Evolutionary conservation across 2,797 vertebrate species (phyloP), one percentile per base, ranked within the genome.

Genomic region (Arnoldichthys spilopterus): DNA sequence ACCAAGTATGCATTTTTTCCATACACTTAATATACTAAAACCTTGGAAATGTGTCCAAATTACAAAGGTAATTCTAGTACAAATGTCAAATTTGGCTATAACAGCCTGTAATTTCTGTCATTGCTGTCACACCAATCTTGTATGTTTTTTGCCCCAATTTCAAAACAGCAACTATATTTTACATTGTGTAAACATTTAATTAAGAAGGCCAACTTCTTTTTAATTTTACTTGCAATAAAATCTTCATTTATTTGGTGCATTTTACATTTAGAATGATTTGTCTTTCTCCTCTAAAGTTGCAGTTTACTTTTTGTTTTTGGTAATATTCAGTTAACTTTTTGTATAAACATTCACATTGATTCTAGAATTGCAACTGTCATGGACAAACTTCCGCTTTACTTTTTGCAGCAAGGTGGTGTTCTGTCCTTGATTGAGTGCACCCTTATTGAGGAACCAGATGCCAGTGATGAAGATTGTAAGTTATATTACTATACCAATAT

Each of bases 341-440:
- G 51, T 22, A 32, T 56, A 9, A 4, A 37, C 40, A 13, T 51
- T 20, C 24, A 61, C 32, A 30, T 2, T 74, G 15, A 34, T 67
- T 9, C 1, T 22, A 70, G 26, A 47, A 58, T 6, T 24, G 18
- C 49, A 37, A 59, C 28, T 13, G 4, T 61, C 58, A 61, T 32
- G 13, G 28, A 61, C 13, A 18, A 30, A 34, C 18, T 6, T 62
- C 28, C 34, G 28, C 63, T 80, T 7, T 91, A 89, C 89, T 69
- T 89, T 89, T 90, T 89, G 62, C 90, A 99, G 97, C 96, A 97
- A 93, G 98, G 97, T 75, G 98, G 97, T n/a, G 97, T 99, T 82
- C 91, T 98, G 72, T 98, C 98, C 54, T 93, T 99, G 37, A 97
- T 97, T 68, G 96, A 99, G 79, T 99, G 98, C 87, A 99, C 97